Base-by-base conservation (phyloP, 2,888 invertebrate species). In the Anarsia innoxiella region DNA sequence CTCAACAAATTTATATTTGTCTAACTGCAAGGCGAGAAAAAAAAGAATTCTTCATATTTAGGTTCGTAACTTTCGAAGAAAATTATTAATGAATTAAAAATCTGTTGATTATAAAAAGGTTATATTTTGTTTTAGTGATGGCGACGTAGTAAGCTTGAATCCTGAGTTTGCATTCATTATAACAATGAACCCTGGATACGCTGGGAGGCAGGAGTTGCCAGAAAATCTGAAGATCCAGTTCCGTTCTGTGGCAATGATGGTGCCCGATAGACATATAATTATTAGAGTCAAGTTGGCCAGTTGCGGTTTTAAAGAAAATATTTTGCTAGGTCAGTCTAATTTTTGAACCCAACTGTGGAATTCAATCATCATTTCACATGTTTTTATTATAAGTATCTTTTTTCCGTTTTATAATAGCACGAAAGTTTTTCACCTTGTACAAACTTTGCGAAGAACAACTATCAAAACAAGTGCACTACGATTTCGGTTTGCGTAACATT, bases 141-240 rank as follows among this genome's bases (percentile, higher is more conserved):
- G 95, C 1, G 95, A 96, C 57, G 85, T 79, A 12, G 94, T 96
- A 1, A 84, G 88, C 2, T 77, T 96, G 46, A 94, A 95, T 66
- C 90, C 92, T 1, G 95, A 96, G 71, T 93, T 95, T 62, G 95
- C 95, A 0, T 88, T 96, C 39, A 95, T 94, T 49, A 89, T 94
- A 37, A 94, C 94, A 0, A 94, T 94, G 94, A 96, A 96, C 73
- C 96, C 96, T 4, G 95, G 95, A 2, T 96, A 96, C 67, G 96
- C 96, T 6, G 96, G 96, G 2, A 87, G 96, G 23, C 95, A 96
- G 59, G 96, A 96, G 66, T 68, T 96, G 43, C 96, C 96, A 0
- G 96, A 96, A 70, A 96, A 96, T 76, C 80, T 96, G 41, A 96
- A 96, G 77, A 93, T 95, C 37, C 92, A 93, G 84, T 96, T 96